Base-by-base conservation (phyloP, 2,888 invertebrate species). In the Ennomos quercinarius region DNA sequence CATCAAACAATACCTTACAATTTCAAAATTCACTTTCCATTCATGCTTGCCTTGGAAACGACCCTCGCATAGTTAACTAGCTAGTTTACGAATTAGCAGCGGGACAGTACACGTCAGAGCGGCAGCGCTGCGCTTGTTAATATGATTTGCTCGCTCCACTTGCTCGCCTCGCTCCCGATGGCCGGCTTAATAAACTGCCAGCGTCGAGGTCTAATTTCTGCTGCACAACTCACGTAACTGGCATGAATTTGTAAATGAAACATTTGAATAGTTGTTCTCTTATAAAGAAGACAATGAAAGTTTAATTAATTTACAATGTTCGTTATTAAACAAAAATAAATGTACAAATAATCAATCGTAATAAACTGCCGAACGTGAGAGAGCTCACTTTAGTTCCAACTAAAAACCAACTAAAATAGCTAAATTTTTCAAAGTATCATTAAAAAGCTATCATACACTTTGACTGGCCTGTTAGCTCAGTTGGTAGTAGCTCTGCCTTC, bases 151-250 rank as follows among this genome's bases (percentile, higher is more conserved):
- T 72, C 75, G 72, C 70, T 63, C 65, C 69, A 70, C 63, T 63
- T 58, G 48, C 59, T 60, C 50, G 49, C 49, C 46, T 44, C 48
- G 48, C 39, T 50, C 49, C 45, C 51, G 42, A 47, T 55, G 42
- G 54, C 59, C 78, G 81, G 86, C 81, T 84, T 87, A 83, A 84
- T 87, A 83, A 83, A 87, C 82, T 78, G 65, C 69, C 64, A 64
- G 65, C 76, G 76, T 73, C 74, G 76, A 72, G 67, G 68, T 73
- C 73, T 74, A 72, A 78, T 77, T 77, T 77, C 70, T 48, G 52
- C 59, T 66, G 51, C 38, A 49, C 51, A 61, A 51, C 43, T 42
- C 48, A 41, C 60, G 55, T 51, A 12, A 1, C 11, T 40, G 36
- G 52, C 55, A 51, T 61, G 43, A 56, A 61, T 48, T 44, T 61